Evolutionary conservation across 2,888 invertebrate species (phyloP).

Genomic region (Crossocerus cetratus): DNA sequence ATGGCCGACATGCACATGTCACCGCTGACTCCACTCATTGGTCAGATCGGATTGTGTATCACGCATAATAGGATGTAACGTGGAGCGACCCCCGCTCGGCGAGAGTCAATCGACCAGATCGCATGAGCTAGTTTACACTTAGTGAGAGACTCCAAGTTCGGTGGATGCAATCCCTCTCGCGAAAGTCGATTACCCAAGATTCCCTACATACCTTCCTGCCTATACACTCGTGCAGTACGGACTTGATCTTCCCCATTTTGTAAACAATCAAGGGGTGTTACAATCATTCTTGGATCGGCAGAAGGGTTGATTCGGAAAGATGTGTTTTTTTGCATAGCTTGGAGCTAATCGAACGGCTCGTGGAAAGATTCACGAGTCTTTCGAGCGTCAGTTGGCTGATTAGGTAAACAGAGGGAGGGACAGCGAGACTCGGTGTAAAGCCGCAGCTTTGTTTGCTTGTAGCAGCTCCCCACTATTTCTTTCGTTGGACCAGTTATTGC

Average conservation of each 20-base stretch:
- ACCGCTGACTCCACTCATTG: background rate
- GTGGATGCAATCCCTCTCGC: background rate
- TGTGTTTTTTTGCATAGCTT: too few species aligned
- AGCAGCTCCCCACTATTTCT: conserved; percentile 6
- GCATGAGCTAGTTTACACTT: conserved; percentile 16
- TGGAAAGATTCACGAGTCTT: conserved; percentile 18
- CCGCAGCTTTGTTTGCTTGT: conserved; percentile 26
- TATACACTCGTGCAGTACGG: background rate
- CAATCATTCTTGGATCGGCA: too few species aligned
- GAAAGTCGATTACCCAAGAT: background rate
- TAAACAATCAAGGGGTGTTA: too few species aligned
- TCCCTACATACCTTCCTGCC: background rate
- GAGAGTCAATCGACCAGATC: conserved; percentile 20
- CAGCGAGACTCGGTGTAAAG: conserved; percentile 26
- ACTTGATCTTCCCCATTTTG: background rate
- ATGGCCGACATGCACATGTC: conserved; percentile 16
- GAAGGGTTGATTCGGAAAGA: too few species aligned
- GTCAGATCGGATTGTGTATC: conserved; percentile 21
- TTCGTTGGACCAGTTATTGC: conserved; percentile 1
- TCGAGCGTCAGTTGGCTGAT: conserved; percentile 7
- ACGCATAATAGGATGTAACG: conserved; percentile 21
- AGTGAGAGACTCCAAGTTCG: conserved; percentile 3
- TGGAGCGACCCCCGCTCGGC: conserved; percentile 3
- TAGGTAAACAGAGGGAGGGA: conserved; percentile 28
- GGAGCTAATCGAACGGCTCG: conserved; percentile 3